phyloP scores from a whole-genome alignment of 2,888 invertebrate genomes.

The Mythimna ferrago region DNA sequence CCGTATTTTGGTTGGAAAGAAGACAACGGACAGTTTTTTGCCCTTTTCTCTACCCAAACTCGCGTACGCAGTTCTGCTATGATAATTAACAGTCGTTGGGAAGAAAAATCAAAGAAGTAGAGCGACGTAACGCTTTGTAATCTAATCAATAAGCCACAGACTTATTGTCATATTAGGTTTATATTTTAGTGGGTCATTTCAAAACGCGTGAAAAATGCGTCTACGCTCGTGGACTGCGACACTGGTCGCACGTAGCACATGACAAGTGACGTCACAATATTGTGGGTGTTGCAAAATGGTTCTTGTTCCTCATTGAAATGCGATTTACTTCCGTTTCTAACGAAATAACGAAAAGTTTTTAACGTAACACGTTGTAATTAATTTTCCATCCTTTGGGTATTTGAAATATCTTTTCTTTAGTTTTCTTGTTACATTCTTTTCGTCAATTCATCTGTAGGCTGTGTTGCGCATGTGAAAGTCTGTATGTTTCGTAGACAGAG shows the following conservation, averaged over 20 bases:
- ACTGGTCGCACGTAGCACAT: not conserved
- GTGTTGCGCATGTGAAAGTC: no score
- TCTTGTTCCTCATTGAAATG: not conserved
- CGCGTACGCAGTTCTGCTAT: not conserved
- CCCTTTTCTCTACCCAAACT: not conserved
- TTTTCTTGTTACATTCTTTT: no score
- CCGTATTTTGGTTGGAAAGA: not conserved
- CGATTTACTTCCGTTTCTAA: conserved; percentile 2
- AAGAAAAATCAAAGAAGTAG: conserved; percentile 15
- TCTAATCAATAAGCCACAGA: conserved; percentile 33
- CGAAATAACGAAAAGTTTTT: not conserved
- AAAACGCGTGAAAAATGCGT: not conserved
- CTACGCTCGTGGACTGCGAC: no score
- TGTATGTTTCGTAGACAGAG: no score
- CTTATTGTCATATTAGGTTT: not conserved
- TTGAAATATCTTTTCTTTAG: no score
- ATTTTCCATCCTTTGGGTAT: no score
- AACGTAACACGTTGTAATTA: no score
- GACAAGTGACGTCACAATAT: not conserved
- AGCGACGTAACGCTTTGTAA: conserved; percentile 10
- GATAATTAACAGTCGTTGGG: not conserved
- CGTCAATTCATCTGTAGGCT: no score
- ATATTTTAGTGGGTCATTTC: conserved; percentile 9
- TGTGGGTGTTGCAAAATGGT: not conserved
- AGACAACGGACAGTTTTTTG: not conserved